A percentile compares a stretch with the other conserved stretches of the same genome.
These are phyloP conservation scores for Hippocampus mohnikei DNA, from an alignment of 2,113 vertebrate genomes.

Conservation along the genomic window DNA sequence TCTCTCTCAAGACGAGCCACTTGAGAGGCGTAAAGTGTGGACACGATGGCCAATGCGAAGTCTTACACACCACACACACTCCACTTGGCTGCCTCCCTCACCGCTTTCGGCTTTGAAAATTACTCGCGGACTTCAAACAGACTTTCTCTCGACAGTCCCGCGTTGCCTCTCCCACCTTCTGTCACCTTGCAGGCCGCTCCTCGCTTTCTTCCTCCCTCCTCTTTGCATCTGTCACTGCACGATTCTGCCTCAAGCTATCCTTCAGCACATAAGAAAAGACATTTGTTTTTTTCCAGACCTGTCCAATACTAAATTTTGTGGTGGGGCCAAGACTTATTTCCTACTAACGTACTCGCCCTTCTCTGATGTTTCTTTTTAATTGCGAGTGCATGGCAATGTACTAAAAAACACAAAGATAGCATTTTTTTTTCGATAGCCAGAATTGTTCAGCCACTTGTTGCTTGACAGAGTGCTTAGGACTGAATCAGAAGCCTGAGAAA, in stretches of 20 bases:
- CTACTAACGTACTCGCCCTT: too few species aligned
- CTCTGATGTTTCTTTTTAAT: too few species aligned
- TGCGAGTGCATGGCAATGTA: too few species aligned
- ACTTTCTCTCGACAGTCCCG: conserved; percentile 33
- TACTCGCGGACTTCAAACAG: conserved; percentile 56
- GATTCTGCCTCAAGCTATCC: conserved; percentile 23
- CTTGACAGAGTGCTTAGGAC: too few species aligned
- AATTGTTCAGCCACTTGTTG: too few species aligned
- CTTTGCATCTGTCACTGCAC: neutral
- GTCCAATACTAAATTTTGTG: neutral
- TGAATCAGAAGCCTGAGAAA: too few species aligned
- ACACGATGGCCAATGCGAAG: conserved; percentile 33
- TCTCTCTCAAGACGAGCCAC: conserved; percentile 19
- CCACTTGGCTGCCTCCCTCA: conserved; percentile 30
- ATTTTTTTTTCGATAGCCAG: too few species aligned
- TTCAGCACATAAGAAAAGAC: conserved; percentile 39
- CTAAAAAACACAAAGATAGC: too few species aligned
- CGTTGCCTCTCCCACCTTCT: conserved; percentile 32
- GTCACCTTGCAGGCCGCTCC: conserved; percentile 45
- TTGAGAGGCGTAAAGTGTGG: conserved; percentile 29
- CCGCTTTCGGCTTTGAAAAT: conserved; percentile 50
- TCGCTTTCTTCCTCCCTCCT: conserved; percentile 12
- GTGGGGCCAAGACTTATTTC: neutral
- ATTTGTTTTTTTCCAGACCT: neutral
- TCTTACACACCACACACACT: conserved; percentile 21